A percentile compares a stretch with the other conserved stretches of the same genome.
These are phyloP conservation scores for Trematocara stigmaticum DNA, from an alignment of 2,113 vertebrate species.

Conservation along the genomic window DNA sequence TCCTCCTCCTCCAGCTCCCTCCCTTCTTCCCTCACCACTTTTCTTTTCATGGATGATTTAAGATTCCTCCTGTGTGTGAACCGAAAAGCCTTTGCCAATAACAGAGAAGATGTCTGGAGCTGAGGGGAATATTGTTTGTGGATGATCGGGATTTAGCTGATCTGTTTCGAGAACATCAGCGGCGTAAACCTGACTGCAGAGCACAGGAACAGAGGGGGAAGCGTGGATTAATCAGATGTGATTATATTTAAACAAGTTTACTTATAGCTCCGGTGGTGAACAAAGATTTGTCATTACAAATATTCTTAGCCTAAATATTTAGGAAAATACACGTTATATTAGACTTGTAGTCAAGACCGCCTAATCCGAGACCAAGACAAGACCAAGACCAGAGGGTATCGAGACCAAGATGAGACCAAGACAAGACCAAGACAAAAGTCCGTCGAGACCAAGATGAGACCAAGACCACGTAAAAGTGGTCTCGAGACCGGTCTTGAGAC, in stretches of 20 bases:
- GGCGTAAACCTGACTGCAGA: neutral
- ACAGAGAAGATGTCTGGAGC: neutral
- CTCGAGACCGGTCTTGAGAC: too few species aligned
- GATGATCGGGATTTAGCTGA: neutral
- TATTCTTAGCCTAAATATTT: neutral
- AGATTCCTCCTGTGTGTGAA: slow-evolving; percentile 2
- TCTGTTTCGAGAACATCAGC: neutral
- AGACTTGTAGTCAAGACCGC: too few species aligned
- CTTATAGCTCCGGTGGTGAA: neutral
- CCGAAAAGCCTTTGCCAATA: neutral
- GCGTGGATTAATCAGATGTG: neutral
- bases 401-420: too few species aligned
- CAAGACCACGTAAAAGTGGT: too few species aligned
- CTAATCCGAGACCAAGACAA: too few species aligned
- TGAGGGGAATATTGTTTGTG: neutral
- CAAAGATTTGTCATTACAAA: neutral
- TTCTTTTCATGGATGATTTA: slow-evolving; percentile 29
- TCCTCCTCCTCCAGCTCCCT: slow-evolving; percentile 63
- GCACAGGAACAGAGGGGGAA: neutral
- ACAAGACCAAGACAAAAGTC: too few species aligned
- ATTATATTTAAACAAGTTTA: neutral
- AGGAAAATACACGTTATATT: neutral
- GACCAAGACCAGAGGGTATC: too few species aligned
- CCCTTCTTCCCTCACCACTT: neutral
- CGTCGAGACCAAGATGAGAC: too few species aligned